phyloP scores from a whole-genome alignment of 2,113 vertebrate genomes.

The Catharus fuscescens region DNA sequence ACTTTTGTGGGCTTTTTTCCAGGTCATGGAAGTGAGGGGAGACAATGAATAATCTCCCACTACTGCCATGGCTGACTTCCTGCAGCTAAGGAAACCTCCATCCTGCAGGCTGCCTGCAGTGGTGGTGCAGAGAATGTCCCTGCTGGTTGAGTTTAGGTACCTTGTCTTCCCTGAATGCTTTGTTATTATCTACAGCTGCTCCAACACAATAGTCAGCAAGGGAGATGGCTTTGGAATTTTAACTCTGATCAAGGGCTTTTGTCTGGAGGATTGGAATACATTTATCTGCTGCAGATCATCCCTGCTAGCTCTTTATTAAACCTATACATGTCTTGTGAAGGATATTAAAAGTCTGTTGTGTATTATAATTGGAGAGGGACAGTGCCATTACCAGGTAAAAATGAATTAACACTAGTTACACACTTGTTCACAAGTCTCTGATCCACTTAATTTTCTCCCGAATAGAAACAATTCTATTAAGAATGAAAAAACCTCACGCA shows the following conservation, averaged over 20 bases:
- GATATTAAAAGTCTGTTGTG: background rate
- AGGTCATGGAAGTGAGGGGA: background rate
- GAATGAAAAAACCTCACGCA: background rate
- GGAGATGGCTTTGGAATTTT: background rate
- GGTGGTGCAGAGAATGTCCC: background rate
- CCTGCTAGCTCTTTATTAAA: background rate
- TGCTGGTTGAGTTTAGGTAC: background rate
- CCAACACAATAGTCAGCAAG: rapidly evolving
- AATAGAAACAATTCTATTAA: background rate
- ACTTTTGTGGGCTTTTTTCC: background rate
- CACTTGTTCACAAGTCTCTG: background rate
- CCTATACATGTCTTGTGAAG: background rate
- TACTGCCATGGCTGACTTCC: background rate
- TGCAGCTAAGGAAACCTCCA: background rate
- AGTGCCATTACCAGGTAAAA: background rate
- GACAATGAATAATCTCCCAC: background rate
- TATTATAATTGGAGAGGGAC: background rate
- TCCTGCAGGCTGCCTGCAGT: background rate
- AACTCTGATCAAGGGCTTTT: background rate
- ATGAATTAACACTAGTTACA: background rate
- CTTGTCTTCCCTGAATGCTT: background rate
- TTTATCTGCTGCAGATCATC: background rate
- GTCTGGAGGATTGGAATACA: background rate
- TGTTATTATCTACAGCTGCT: background rate
- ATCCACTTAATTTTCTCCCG: background rate